Base-by-base conservation (phyloP, 2,888 invertebrate species). In the Heliconius charithonia region DNA sequence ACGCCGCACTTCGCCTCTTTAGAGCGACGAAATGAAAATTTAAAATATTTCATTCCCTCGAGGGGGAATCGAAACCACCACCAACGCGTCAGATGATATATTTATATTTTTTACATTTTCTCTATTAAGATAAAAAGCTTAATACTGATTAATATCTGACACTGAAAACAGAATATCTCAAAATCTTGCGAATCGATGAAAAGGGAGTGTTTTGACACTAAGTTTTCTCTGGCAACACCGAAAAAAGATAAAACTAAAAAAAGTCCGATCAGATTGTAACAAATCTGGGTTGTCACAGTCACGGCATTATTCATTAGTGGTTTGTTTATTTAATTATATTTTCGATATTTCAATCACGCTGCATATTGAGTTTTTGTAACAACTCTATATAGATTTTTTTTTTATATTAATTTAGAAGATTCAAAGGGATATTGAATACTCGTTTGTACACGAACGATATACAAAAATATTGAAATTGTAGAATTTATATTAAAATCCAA, bases 331-430 rank as follows among this genome's bases (percentile, higher is more conserved):
- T 32, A 32, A 9, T 32, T 66, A 22, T 66, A 32, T 32, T 32
- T 66, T 32, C 66, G 22, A 66, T 63, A 32, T 66, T 66, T 12
- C 66, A 32, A 66, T 66, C 66, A 66, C 66, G 66, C 32, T 66
- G 22, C 29, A 65, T n/a, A n/a, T 66, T 29, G 16, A 19, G 66
- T 22, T 32, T 66, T 66, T 66, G 25, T 32, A 10, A 66, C 22
- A 66, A 66, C 29, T 32, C 22, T 32, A 66, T 66, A 32, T 32
- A 22, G 4, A 7, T 7, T 32, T 32, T 32, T 63, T 56, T 59
- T 25, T 63, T 16, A 62, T 16, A 4, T 27, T 27, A 16, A n/a
- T 59, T 59, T 10, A 59, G n/a, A n/a, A n/a, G n/a, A 59, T 10
- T 59, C 59, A n/a, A 59, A 59, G 10, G 10, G n/a, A n/a, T 59